Evolutionary conservation across 2,888 invertebrate species (phyloP).

Genomic region (Sphaerophoria rueppellii): DNA sequence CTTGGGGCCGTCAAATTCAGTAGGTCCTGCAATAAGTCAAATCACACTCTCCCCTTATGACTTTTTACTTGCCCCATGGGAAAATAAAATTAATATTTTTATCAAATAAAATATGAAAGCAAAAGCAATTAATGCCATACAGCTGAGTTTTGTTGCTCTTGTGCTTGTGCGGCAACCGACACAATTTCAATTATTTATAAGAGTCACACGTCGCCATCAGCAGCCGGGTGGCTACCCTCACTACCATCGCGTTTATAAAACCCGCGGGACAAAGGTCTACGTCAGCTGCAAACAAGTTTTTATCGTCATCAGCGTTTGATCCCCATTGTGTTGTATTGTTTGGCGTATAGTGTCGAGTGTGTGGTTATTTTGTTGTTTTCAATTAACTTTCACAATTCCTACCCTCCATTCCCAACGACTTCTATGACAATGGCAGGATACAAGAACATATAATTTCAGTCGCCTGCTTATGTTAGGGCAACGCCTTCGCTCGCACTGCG

Average conservation of each 20-base stretch:
- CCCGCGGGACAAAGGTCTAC: constrained; percentile 20
- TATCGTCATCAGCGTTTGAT: neutral
- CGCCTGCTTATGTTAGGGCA: constrained; percentile 1
- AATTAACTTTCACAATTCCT: constrained; percentile 23
- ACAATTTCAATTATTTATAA: constrained; percentile 37
- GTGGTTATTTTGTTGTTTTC: constrained; percentile 25
- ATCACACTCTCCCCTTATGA: neutral
- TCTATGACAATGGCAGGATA: neutral
- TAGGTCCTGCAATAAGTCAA: neutral
- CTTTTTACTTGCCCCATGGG: neutral
- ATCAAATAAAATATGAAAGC: constrained; percentile 10
- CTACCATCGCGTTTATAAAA: neutral
- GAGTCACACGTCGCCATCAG: constrained; percentile 12
- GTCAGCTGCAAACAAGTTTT: constrained; percentile 16
- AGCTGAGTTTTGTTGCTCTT: neutral
- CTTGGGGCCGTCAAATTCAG: neutral
- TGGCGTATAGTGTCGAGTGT: constrained; percentile 6
- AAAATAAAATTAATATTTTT: constrained; percentile 8
- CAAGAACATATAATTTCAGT: neutral
- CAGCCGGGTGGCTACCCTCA: too few relatives aligned
- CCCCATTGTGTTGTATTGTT: neutral
- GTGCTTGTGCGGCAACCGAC: constrained; percentile 21
- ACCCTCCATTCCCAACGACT: neutral
- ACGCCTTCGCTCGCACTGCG: too few relatives aligned
- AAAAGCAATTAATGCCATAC: constrained; percentile 35